A percentile compares a stretch with the other conserved stretches of the same genome.
These are phyloP conservation scores for Leptothorax acervorum DNA, from an alignment of 2,888 invertebrate genomes.

Conservation along the genomic window DNA sequence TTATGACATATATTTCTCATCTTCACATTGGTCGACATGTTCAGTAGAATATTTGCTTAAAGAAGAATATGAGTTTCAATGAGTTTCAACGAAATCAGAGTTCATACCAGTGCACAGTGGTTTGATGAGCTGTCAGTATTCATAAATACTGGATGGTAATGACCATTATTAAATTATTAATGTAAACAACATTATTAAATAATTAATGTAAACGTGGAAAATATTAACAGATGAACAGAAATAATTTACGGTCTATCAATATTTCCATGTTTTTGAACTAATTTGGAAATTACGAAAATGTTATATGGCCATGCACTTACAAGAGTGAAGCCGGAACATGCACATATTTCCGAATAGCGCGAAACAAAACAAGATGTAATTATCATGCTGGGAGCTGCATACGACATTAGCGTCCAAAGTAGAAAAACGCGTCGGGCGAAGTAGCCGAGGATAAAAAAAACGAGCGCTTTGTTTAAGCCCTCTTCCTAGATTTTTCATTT, in stretches of 20 bases:
- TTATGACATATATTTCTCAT: neutral
- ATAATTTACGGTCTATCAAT: neutral
- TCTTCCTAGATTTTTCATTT: conserved; percentile 35
- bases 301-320: neutral
- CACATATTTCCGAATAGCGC: neutral
- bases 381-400: neutral
- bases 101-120: neutral
- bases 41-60: neutral
- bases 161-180: no score
- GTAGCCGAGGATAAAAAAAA: conserved; percentile 4
- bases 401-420: conserved; percentile 34
- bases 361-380: conserved; percentile 31
- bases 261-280: neutral
- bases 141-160: neutral
- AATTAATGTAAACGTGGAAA: neutral
- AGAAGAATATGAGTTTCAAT: neutral
- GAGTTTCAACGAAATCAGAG: neutral
- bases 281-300: neutral
- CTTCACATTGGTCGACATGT: neutral
- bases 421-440: conserved; percentile 30
- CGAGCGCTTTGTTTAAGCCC: conserved; percentile 21
- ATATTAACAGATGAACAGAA: neutral
- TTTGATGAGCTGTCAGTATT: neutral
- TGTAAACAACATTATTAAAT: neutral
- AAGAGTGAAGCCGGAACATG: neutral